phyloP scores from a whole-genome alignment of 1,140 invertebrate genomes.

The Panulirus ornatus region DNA sequence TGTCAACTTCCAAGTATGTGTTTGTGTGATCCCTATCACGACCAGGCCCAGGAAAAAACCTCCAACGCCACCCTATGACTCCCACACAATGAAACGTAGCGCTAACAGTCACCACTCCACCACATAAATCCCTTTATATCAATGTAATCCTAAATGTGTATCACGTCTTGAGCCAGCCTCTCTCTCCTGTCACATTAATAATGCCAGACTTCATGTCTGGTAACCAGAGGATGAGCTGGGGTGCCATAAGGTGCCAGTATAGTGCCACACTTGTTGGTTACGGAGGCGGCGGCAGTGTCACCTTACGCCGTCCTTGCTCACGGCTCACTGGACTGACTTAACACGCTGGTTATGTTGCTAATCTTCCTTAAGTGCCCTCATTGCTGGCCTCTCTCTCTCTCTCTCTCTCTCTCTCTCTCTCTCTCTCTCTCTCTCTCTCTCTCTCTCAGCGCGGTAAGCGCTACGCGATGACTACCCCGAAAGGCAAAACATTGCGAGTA shows the following conservation, averaged over 20 bases:
- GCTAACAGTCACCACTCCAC: conserved; percentile 23
- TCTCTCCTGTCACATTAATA: conserved; percentile 36
- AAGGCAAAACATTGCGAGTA: too few relatives aligned
- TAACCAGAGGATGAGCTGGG: conserved; percentile 41
- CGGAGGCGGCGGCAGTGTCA: conserved; percentile 15
- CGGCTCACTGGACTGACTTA: background rate
- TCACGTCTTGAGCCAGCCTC: conserved; percentile 29
- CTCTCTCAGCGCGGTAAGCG: background rate
- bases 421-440: conserved; percentile 14
- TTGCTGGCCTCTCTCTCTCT: background rate
- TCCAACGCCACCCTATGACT: background rate
- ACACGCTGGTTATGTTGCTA: conserved; percentile 24
- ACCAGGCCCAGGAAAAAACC: background rate
- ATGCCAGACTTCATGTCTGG: conserved; percentile 29
- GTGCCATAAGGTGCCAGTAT: conserved; percentile 48
- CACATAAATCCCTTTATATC: conserved; percentile 42
- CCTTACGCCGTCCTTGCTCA: background rate
- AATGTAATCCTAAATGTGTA: conserved; percentile 36
- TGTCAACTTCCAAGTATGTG: conserved; percentile 7
- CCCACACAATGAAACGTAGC: too few relatives aligned
- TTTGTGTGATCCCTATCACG: background rate
- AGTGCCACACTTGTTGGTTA: conserved; percentile 30
- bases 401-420: background rate
- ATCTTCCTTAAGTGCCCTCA: conserved; percentile 35
- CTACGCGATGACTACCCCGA: too few relatives aligned